Conservation (phyloP, 2,888 invertebrate genomes). For the Sarcophaga carnaria region DNA sequence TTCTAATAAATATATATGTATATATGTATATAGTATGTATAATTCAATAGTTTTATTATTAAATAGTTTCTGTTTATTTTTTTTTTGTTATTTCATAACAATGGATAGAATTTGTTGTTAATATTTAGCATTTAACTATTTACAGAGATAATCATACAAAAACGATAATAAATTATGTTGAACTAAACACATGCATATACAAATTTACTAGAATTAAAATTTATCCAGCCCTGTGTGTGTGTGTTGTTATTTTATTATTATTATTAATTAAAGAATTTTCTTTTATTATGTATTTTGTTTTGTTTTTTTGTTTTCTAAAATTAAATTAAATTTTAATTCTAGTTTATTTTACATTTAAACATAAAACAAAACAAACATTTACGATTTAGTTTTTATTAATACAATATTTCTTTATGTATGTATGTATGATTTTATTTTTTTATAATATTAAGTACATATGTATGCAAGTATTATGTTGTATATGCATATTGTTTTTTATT, state of each 20-base stretch:
- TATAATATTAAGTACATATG: background rate
- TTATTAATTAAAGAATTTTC: constrained; percentile 34
- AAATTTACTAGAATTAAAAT: constrained; percentile 75
- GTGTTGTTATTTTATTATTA: background rate
- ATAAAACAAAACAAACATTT: background rate
- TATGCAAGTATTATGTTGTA: too few relatives aligned
- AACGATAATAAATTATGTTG: background rate
- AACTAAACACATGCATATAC: background rate
- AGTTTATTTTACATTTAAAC: constrained; percentile 42
- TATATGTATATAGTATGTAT: background rate
- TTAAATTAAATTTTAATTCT: constrained; percentile 58
- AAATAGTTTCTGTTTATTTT: too few relatives aligned
- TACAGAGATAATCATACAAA: constrained; percentile 21
- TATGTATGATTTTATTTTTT: background rate
- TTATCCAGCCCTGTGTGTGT: constrained; percentile 76
- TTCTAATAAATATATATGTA: background rate
- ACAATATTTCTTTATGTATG: constrained; percentile 4
- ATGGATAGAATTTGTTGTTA: constrained; percentile 23
- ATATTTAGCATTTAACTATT: constrained; percentile 32
- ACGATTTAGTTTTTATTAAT: background rate
- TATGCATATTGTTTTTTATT: too few relatives aligned
- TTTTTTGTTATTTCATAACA: constrained; percentile 42
- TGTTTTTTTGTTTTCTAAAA: constrained; percentile 10
- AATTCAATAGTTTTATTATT: background rate
- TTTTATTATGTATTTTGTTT: constrained; percentile 66